These are phyloP conservation scores for Drepana falcataria DNA, from an alignment of 2,888 invertebrate species.

Conservation along the genomic window DNA sequence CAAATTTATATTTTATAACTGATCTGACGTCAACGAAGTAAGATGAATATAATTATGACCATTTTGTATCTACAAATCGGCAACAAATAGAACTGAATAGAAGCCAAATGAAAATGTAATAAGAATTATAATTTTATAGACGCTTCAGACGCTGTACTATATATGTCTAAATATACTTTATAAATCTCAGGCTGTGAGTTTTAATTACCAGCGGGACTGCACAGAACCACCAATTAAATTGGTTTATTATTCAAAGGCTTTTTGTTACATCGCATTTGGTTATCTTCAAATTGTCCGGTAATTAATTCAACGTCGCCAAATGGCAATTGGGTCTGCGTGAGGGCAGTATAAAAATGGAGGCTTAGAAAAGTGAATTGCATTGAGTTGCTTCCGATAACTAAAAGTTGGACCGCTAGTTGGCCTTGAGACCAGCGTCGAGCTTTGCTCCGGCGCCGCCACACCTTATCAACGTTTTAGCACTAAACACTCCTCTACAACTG, in stretches of 20 bases:
- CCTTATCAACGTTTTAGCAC: neutral
- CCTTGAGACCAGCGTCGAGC: neutral
- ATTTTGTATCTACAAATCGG: too few relatives aligned
- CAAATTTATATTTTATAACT: too few relatives aligned
- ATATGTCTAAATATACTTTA: too few relatives aligned
- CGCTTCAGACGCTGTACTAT: too few relatives aligned
- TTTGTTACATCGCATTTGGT: neutral
- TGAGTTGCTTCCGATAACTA: neutral
- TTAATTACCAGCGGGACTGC: too few relatives aligned
- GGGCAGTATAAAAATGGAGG: neutral
- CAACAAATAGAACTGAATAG: too few relatives aligned
- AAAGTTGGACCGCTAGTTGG: neutral
- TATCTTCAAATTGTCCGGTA: neutral
- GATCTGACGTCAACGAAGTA: too few relatives aligned
- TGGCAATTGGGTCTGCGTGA: neutral
- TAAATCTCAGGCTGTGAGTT: too few relatives aligned
- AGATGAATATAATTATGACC: too few relatives aligned
- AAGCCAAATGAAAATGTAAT: too few relatives aligned
- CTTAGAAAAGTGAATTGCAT: neutral
- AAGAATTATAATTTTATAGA: too few relatives aligned
- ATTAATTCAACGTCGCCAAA: neutral
- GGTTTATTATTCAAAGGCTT: neutral
- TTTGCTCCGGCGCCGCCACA: neutral
- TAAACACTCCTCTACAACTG: neutral
- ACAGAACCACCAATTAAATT: too few relatives aligned